Conservation (phyloP, 2,797 vertebrate genomes). For the Cynopterus sphinx region DNA sequence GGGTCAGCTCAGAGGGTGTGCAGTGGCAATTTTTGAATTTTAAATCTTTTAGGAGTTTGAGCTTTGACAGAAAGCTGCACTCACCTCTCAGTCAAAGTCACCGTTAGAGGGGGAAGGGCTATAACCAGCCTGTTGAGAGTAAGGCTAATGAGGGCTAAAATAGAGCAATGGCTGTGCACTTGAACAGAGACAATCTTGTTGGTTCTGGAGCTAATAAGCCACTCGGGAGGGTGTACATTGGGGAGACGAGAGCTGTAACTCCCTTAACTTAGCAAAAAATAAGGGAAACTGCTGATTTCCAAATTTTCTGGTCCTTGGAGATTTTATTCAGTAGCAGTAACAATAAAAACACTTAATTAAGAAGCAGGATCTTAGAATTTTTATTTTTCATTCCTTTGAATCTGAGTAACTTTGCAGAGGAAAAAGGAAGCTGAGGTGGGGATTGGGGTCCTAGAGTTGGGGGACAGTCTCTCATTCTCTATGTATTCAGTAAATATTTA, state of each 20-base stretch:
- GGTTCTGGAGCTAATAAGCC: slow-evolving; percentile 43
- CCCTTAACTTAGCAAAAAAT: slow-evolving; percentile 34
- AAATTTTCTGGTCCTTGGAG: slow-evolving; percentile 10
- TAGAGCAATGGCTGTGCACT: not conserved
- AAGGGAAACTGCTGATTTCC: slow-evolving; percentile 35
- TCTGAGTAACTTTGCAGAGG: not conserved
- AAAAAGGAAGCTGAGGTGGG: not conserved
- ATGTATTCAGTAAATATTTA: not conserved
- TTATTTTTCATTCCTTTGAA: slow-evolving; percentile 26
- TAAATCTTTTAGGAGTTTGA: not conserved
- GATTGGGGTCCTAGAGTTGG: not conserved
- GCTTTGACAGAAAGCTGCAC: not conserved
- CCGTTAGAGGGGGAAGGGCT: not conserved
- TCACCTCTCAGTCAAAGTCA: not conserved
- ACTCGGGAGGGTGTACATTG: slow-evolving; percentile 29
- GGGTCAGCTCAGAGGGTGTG: not conserved
- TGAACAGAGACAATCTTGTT: slow-evolving; percentile 57
- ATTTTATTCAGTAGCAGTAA: not conserved
- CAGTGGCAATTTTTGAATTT: not conserved
- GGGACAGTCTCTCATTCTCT: not conserved
- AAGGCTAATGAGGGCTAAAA: not conserved
- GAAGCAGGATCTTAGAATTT: not conserved
- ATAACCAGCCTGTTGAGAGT: not conserved
- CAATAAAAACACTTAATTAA: slow-evolving; percentile 47
- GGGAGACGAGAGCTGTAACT: slow-evolving; percentile 34